Base-by-base conservation (phyloP, 2,113 vertebrate species). In the Grallaria varia region DNA sequence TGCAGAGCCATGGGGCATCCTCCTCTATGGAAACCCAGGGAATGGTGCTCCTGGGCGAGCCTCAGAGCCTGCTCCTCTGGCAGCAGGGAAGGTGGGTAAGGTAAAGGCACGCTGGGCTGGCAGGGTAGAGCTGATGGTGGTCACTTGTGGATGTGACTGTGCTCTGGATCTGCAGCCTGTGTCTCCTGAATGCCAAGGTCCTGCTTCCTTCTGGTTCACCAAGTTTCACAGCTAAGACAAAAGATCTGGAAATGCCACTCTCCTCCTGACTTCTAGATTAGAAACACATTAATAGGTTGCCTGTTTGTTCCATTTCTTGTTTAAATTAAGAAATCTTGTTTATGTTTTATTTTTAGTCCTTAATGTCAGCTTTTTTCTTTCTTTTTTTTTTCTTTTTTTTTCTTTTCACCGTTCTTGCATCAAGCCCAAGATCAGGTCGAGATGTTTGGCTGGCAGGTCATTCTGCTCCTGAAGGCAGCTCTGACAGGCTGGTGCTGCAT, bases 1-100 rank as follows among this genome's bases (percentile, higher is more conserved):
- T 75, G 30, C 50, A 31, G 2, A 12, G 23, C 19, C 25, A 2
- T 1, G 8, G 44, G 42, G 5, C 62, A 9, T 17, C 4, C 2
- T 69, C 16, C 20, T 69, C 9, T 4, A 2, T 3, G 8, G 82
- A 55, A 78, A 71, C 16, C 8, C 3, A 4, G 42, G 16, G 25
- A 56, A 40, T 60, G 24, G 16, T 59, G 44, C 28, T 67, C 45
- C 60, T 58, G 55, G 30, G 31, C 53, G 81, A 80, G 7, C 24
- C 25, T 42, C 35, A 84, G 87, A 81, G 42, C 15, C 53, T 68
- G 49, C 42, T 58, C 6, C 17, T 63, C 31, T 14, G 40, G 8
- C 47, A 68, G 25, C 39, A 85, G 77, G 7, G 53, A 31, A 37
- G 35, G 30, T 50, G 49, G 8, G 10, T 8, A 20, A 15, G 58